These are phyloP conservation scores for Heliconius congener DNA, from an alignment of 1,140 invertebrate genomes.

Conservation along the genomic window DNA sequence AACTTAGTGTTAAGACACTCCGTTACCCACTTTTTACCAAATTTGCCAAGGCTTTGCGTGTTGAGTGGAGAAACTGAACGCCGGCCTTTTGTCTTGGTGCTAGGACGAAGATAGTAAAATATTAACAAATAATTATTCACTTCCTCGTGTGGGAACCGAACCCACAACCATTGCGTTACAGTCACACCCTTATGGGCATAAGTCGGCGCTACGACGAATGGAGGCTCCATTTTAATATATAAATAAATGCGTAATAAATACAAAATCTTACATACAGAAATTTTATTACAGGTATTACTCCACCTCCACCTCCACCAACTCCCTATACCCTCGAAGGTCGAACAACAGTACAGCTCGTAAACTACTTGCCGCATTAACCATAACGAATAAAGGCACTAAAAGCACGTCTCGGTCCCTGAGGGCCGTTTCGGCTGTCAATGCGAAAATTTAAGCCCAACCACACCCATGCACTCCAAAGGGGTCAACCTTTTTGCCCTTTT, in stretches of 20 bases:
- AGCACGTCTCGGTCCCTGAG: constrained; percentile 71
- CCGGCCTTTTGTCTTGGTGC: too few species aligned
- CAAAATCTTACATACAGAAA: too few species aligned
- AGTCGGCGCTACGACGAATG: too few species aligned
- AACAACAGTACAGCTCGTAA: constrained; percentile 74
- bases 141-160: too few species aligned
- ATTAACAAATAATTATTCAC: too few species aligned
- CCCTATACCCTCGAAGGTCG: constrained; percentile 53
- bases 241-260: neutral
- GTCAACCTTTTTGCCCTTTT: constrained; percentile 71
- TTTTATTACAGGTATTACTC: constrained; percentile 27
- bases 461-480: constrained; percentile 75
- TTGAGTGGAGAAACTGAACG: too few species aligned
- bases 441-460: constrained; percentile 76
- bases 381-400: constrained; percentile 80
- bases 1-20: too few species aligned
- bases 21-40: too few species aligned
- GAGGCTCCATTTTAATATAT: neutral
- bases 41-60: too few species aligned
- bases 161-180: too few species aligned
- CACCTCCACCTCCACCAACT: constrained; percentile 14
- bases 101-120: too few species aligned
- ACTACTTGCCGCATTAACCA: constrained; percentile 77
- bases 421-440: constrained; percentile 79
- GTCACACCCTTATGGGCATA: too few species aligned